phyloP scores from a whole-genome alignment of 1,140 invertebrate genomes.

The Apocrypta bakeri region DNA sequence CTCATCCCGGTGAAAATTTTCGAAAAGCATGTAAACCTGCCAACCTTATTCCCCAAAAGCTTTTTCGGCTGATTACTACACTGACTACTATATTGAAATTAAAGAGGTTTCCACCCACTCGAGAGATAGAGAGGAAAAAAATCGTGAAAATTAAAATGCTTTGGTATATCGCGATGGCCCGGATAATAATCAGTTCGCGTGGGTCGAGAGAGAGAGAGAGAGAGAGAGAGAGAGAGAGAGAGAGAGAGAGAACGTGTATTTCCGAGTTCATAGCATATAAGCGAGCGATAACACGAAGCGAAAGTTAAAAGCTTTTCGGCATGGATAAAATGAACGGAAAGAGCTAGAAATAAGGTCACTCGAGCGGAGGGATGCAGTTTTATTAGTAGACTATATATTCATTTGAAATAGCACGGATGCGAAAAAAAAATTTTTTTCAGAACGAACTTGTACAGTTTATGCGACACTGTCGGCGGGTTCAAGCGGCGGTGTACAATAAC shows the following conservation, averaged over 20 bases:
- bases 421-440: neutral
- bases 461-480: no score
- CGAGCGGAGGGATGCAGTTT: slow-evolving; percentile 13
- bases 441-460: neutral
- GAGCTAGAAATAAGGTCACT: slow-evolving; percentile 2
- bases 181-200: slow-evolving; percentile 17
- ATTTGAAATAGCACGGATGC: neutral
- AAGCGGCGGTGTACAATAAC: neutral
- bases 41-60: neutral
- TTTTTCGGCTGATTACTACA: neutral
- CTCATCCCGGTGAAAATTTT: neutral
- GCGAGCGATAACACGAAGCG: neutral
- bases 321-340: neutral
- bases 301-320: slow-evolving; percentile 39
- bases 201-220: neutral
- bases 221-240: neutral
- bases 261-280: neutral
- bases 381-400: slow-evolving; percentile 8
- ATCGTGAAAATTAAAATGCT: slow-evolving; percentile 8
- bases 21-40: slow-evolving; percentile 19
- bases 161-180: slow-evolving; percentile 3
- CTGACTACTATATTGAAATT: neutral
- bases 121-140: neutral
- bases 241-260: neutral
- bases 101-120: neutral